These are phyloP conservation scores for Opisthocomus hoazin DNA, from an alignment of 2,113 vertebrate genomes.

Conservation along the genomic window DNA sequence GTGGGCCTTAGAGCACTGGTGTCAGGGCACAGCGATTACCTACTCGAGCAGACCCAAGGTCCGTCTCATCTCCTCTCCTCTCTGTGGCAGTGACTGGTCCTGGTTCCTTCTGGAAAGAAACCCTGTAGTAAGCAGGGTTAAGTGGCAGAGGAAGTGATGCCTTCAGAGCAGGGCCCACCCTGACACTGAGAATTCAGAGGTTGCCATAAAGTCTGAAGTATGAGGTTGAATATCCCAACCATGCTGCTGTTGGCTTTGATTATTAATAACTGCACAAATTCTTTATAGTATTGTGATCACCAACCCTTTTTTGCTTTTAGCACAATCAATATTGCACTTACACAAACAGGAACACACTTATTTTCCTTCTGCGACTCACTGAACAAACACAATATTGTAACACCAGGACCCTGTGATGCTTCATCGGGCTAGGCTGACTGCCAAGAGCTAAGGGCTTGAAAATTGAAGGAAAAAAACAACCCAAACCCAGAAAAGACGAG, in stretches of 20 bases:
- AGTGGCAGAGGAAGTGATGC: neutral
- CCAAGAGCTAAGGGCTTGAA: constrained; percentile 7
- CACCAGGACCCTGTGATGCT: neutral
- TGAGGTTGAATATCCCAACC: neutral
- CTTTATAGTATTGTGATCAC: neutral
- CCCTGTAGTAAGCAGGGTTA: neutral
- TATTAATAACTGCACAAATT: neutral
- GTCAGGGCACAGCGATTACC: neutral
- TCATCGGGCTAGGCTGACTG: neutral
- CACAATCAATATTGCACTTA: neutral
- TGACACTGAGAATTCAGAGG: neutral
- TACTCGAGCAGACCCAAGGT: rapidly evolving
- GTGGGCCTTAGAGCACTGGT: neutral
- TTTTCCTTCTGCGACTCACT: constrained; percentile 7
- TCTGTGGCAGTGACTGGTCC: neutral
- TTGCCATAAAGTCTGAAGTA: neutral
- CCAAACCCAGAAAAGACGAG: neutral
- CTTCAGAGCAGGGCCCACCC: neutral
- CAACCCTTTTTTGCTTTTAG: neutral
- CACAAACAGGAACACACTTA: neutral
- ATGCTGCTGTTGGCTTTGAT: neutral
- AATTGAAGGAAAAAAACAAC: neutral
- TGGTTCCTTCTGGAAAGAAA: neutral
- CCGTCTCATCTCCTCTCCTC: neutral
- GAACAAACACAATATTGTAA: neutral